phyloP scores from a whole-genome alignment of 2,797 vertebrate genomes.

The Tangara arthus region DNA sequence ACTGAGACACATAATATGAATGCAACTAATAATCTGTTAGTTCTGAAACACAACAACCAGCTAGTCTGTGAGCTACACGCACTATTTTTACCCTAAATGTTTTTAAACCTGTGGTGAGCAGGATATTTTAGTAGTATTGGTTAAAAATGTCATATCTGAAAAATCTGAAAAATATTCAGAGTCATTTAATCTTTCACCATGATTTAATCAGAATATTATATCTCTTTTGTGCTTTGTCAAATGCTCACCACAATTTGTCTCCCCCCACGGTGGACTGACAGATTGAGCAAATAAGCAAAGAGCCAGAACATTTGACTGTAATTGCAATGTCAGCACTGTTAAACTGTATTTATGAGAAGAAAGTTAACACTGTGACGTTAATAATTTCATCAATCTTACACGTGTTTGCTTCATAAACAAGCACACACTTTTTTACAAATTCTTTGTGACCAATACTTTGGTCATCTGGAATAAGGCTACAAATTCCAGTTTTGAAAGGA shows the following conservation, averaged over 20 bases:
- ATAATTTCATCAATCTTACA: constrained; percentile 77
- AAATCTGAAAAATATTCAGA: constrained; percentile 68
- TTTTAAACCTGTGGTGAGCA: constrained; percentile 7
- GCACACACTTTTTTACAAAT: constrained; percentile 63
- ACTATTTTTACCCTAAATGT: background rate
- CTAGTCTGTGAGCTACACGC: background rate
- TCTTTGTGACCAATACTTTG: constrained; percentile 56
- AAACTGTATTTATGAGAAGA: constrained; percentile 77
- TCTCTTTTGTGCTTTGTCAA: constrained; percentile 76
- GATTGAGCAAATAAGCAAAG: constrained; percentile 71
- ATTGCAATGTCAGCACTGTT: constrained; percentile 76
- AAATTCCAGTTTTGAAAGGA: constrained; percentile 64
- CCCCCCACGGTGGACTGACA: constrained; percentile 66
- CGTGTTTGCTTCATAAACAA: constrained; percentile 76
- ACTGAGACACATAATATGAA: background rate
- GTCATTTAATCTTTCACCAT: constrained; percentile 74
- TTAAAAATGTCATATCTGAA: constrained; percentile 59
- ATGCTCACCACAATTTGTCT: constrained; percentile 70
- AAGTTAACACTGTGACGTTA: constrained; percentile 76
- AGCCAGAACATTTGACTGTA: constrained; percentile 66
- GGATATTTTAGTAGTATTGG: constrained; percentile 45
- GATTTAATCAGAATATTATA: constrained; percentile 76
- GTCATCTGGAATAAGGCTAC: constrained; percentile 42
- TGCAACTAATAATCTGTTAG: background rate
- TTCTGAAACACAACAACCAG: background rate